These are phyloP conservation scores for Delichon dasypus DNA, from an alignment of 2,797 vertebrate species.

Conservation along the genomic window DNA sequence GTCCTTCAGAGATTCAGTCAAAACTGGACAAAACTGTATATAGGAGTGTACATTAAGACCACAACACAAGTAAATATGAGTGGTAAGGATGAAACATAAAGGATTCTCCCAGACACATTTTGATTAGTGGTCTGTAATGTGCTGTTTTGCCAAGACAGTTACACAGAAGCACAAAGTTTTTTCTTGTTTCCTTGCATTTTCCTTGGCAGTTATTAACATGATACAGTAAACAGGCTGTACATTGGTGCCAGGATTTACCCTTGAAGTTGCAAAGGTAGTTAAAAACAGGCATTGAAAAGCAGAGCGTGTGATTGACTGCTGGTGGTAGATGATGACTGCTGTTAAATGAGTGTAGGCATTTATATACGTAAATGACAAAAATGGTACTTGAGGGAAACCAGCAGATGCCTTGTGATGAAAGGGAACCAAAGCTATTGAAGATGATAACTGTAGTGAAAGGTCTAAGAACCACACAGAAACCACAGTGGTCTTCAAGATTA, in stretches of 20 bases:
- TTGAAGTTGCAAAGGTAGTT: neutral
- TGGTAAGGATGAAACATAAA: neutral
- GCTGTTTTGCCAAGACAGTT: neutral
- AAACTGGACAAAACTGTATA: neutral
- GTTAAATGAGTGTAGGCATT: neutral
- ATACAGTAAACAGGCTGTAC: neutral
- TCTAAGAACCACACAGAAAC: neutral
- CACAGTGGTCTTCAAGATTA: neutral
- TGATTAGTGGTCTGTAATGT: neutral
- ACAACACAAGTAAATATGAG: neutral
- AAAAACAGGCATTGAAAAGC: neutral
- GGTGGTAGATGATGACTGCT: neutral
- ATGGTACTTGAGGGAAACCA: neutral
- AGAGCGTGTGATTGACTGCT: neutral
- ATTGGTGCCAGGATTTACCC: neutral
- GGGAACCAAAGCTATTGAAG: neutral
- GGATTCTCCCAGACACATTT: neutral
- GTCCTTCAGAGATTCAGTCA: neutral
- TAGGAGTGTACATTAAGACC: neutral
- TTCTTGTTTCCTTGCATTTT: neutral
- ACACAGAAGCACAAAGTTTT: neutral
- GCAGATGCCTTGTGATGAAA: neutral
- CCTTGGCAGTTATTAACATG: neutral
- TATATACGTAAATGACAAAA: neutral
- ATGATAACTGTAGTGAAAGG: neutral